These are phyloP conservation scores for Myrmecobius fasciatus DNA, from an alignment of 2,113 vertebrate genomes.

Conservation along the genomic window DNA sequence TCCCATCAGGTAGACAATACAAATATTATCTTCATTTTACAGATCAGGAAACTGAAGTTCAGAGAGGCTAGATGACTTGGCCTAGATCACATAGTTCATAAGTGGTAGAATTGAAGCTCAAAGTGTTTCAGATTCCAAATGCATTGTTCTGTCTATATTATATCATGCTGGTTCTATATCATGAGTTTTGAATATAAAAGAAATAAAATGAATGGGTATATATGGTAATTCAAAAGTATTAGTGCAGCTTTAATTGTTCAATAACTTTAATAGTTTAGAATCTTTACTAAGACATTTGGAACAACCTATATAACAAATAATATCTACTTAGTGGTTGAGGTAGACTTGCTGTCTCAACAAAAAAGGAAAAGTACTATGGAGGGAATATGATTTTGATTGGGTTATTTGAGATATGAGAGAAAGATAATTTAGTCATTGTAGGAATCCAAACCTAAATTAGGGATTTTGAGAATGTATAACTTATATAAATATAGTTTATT, in stretches of 20 bases:
- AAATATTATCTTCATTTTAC: background rate
- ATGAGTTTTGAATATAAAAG: background rate
- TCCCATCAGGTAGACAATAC: background rate
- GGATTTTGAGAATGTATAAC: background rate
- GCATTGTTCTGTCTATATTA: background rate
- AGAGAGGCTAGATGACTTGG: background rate
- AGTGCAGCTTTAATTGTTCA: background rate
- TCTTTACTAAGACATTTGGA: background rate
- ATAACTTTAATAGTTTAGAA: background rate
- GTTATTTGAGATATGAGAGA: conserved; percentile 25
- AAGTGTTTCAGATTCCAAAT: background rate
- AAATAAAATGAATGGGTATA: background rate
- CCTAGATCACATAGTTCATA: background rate
- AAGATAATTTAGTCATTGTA: background rate
- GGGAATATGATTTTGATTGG: background rate
- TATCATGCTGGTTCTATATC: background rate
- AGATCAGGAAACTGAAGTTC: background rate
- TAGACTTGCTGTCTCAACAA: conserved; percentile 3
- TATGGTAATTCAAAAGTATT: background rate
- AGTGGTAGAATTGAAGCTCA: background rate
- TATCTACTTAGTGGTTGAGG: background rate
- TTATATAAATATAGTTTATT: background rate
- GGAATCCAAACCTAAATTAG: conserved; percentile 46
- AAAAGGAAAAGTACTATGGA: conserved; percentile 19
- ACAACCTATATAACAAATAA: conserved; percentile 34